These are phyloP conservation scores for Hybos culiciformis DNA, from an alignment of 2,888 invertebrate genomes.

Conservation along the genomic window DNA sequence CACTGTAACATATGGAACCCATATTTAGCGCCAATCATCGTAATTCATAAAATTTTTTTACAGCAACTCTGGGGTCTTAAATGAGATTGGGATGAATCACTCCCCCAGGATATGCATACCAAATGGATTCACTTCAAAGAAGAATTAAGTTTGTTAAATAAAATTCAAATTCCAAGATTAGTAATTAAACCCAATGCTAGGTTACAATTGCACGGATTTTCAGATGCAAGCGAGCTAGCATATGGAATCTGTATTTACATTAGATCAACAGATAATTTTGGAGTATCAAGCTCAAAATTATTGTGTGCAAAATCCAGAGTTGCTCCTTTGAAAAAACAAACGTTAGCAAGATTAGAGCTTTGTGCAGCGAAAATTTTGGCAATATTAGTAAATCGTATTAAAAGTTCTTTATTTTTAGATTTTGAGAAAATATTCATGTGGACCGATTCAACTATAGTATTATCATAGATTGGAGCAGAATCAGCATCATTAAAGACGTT, in stretches of 20 bases:
- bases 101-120: background rate
- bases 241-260: background rate
- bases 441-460: background rate
- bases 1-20: slow-evolving; percentile 10
- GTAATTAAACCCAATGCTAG: background rate
- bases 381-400: too few species aligned
- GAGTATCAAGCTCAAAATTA: background rate
- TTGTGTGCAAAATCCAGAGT: slow-evolving; percentile 1
- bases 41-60: too few species aligned
- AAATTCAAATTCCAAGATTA: background rate
- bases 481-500: background rate
- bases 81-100: background rate
- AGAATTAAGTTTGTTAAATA: background rate
- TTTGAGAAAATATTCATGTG: background rate
- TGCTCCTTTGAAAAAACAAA: background rate
- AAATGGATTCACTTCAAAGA: background rate
- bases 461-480: background rate
- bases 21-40: background rate
- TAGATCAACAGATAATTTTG: background rate
- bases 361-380: background rate
- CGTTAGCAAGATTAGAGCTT: background rate
- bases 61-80: background rate
- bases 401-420: too few species aligned
- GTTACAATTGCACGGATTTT: background rate
- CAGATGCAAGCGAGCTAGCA: background rate